Conservation (phyloP, 2,888 invertebrate species). For the Rhogogaster chlorosoma region DNA sequence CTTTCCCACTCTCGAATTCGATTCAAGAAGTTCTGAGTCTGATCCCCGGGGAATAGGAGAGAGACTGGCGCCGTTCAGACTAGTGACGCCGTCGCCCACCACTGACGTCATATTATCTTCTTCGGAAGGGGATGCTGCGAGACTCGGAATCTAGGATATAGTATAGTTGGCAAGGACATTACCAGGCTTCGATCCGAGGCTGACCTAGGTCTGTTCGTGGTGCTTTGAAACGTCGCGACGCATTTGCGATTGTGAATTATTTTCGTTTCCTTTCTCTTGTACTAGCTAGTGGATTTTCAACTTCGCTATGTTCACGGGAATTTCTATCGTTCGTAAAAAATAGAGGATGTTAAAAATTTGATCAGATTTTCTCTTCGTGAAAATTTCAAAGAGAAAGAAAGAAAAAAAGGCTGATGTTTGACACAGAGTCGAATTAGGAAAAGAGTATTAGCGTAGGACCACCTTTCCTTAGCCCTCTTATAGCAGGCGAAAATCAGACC, state of each 20-base stretch:
- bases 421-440: background rate
- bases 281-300: background rate
- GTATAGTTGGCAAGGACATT: slow-evolving; percentile 37
- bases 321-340: background rate
- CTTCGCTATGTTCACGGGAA: background rate
- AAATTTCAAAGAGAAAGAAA: background rate
- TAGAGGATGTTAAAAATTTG: background rate
- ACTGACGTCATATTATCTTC: slow-evolving; percentile 41
- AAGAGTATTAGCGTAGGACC: background rate
- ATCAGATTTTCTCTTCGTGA: background rate
- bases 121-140: slow-evolving; percentile 6
- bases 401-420: background rate
- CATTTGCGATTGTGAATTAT: background rate
- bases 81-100: slow-evolving; percentile 40
- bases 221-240: background rate
- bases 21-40: background rate
- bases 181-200: slow-evolving; percentile 33
- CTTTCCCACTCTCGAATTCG: background rate
- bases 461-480: background rate
- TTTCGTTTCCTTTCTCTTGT: background rate
- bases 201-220: slow-evolving; percentile 28
- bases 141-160: slow-evolving; percentile 40
- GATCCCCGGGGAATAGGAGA: background rate
- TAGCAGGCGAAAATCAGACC: background rate
- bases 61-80: slow-evolving; percentile 37